These are phyloP conservation scores for Muscina levida DNA, from an alignment of 2,888 invertebrate genomes.

Conservation along the genomic window DNA sequence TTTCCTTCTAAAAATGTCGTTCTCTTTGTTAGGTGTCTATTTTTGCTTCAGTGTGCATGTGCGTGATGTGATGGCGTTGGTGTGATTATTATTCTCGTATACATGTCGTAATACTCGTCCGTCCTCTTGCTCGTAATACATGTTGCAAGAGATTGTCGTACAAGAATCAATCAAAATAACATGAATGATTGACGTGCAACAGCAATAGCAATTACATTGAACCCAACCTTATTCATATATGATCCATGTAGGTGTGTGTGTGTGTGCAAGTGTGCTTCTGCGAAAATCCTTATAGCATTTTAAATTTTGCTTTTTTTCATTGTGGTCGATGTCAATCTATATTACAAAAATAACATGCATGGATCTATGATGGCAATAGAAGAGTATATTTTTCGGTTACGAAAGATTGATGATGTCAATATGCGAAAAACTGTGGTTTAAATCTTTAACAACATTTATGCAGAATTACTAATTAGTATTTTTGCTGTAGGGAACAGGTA, in stretches of 20 bases:
- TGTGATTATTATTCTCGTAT: slow-evolving; percentile 36
- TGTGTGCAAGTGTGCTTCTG: background rate
- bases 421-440: slow-evolving; percentile 4
- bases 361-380: slow-evolving; percentile 16
- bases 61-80: background rate
- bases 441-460: slow-evolving; percentile 11
- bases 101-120: slow-evolving; percentile 23
- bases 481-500: no score
- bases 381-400: slow-evolving; percentile 11
- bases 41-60: slow-evolving; percentile 1
- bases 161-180: slow-evolving; percentile 54
- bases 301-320: background rate
- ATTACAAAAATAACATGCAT: slow-evolving; percentile 8
- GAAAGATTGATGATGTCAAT: slow-evolving; percentile 53
- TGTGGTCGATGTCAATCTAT: slow-evolving; percentile 31
- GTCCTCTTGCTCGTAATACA: background rate
- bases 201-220: slow-evolving; percentile 53
- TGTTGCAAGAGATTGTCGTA: slow-evolving; percentile 40
- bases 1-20: background rate
- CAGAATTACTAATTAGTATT: no score
- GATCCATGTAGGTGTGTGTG: background rate
- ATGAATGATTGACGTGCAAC: slow-evolving; percentile 57
- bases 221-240: slow-evolving; percentile 20
- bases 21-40: no score
- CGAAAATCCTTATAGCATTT: slow-evolving; percentile 16